Base-by-base conservation (phyloP, 2,888 invertebrate species). In the Meloe dianella region DNA sequence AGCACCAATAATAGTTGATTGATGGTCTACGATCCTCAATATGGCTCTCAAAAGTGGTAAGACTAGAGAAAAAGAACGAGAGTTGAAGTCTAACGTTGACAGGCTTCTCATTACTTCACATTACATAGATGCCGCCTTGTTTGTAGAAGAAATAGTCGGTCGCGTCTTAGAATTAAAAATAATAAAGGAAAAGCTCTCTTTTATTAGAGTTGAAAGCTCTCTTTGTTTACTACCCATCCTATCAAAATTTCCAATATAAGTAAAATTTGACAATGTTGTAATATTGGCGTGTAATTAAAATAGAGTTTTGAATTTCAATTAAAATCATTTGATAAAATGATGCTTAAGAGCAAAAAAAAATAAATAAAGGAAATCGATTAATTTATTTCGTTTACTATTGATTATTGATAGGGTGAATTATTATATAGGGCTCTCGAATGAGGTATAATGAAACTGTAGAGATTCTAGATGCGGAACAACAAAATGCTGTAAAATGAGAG, bases 21-120 rank as follows among this genome's bases (percentile, higher is more conserved):
- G 75, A 76, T 76, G 75, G 64, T 59, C 32, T 56, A 30, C 63
- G 70, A 71, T 71, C 71, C 69, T 58, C 71, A 71, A 73, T 76
- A 76, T 75, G 74, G 73, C 27, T 71, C 71, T 75, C 72, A 74
- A 75, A 77, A 74, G 71, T 64, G 57, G 65, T 67, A 64, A 66
- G 72, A 6, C 14, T 35, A 14, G 71, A 69, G 74, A 72, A 76
- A 74, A 78, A 75, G 74, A 76, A 77, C 74, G 73, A 65, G 74
- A 74, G 71, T 75, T 74, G 75, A 76, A 76, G 73, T 72, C 73
- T 65, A 70, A 71, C 72, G 77, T 75, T 77, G 77, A 77, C 77
- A 77, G 76, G 68, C 35, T 68, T 67, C 73, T 76, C 75, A 74
- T 78, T 77, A 75, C 73, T 78, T 70, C 70, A 73, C 71, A 75